Percentiles rank a stretch among this genome's conserved stretches.
Evolutionary conservation across 2,888 invertebrate species (phyloP).

Genomic region (Hartigia nigra): DNA sequence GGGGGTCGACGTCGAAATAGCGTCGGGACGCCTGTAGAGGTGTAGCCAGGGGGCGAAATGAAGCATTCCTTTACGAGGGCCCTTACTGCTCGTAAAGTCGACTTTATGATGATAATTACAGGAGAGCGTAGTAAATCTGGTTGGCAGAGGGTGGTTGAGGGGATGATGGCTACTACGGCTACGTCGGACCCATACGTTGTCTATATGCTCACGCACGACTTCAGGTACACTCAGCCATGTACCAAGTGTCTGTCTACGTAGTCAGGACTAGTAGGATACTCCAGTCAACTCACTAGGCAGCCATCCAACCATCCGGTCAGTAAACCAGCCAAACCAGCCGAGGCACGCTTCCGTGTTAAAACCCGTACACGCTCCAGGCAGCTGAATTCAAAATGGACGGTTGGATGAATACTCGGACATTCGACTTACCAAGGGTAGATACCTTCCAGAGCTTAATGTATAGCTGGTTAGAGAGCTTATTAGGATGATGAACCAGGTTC

Average conservation of each 20-base stretch:
- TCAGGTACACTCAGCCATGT: not conserved
- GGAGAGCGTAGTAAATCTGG: constrained; percentile 65
- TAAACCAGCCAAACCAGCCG: constrained; percentile 10
- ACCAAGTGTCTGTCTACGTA: not conserved
- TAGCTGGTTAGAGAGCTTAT: constrained; percentile 26
- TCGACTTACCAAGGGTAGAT: constrained; percentile 32
- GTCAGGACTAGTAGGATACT: not conserved
- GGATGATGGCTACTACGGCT: not conserved
- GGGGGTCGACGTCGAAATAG: not conserved
- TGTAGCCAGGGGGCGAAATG: constrained; percentile 55
- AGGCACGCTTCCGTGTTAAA: not conserved
- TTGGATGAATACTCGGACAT: constrained; percentile 21
- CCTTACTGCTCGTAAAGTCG: constrained; percentile 66
- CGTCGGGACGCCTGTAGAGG: constrained; percentile 4
- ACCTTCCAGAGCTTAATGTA: constrained; percentile 14
- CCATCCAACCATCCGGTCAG: constrained; percentile 1
- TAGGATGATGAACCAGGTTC: constrained; percentile 23
- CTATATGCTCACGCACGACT: not conserved
- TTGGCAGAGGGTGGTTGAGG: constrained; percentile 39
- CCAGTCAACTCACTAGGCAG: constrained; percentile 1
- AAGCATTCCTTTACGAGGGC: constrained; percentile 66
- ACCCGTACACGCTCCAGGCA: not conserved
- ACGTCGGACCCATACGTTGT: not conserved
- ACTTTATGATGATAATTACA: constrained; percentile 67
- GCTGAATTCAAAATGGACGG: constrained; percentile 6